Conservation (phyloP, 23 tunicate species). For the Diplosoma virens region DNA sequence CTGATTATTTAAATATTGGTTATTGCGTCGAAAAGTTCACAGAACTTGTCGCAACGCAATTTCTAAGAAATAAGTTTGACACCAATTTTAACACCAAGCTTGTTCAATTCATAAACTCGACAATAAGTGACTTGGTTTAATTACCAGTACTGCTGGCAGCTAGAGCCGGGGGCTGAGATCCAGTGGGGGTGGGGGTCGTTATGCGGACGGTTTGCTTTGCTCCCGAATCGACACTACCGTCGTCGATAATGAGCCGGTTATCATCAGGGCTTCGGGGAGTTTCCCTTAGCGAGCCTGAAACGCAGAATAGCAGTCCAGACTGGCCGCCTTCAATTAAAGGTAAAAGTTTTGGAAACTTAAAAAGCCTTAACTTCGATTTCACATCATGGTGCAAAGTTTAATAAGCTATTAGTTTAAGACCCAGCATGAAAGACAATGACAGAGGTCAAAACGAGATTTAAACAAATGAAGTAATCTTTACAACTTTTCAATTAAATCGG, state of each 20-base stretch:
- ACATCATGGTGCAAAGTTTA: neutral
- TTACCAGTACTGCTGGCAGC: no score
- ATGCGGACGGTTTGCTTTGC: neutral
- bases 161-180: constrained; percentile 3
- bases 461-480: no score
- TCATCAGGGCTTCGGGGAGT: constrained; percentile 59
- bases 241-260: constrained; percentile 51
- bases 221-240: constrained; percentile 9
- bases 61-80: no score
- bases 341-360: neutral
- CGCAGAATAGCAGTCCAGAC: neutral
- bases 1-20: no score
- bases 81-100: no score
- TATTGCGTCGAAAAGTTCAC: no score
- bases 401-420: neutral
- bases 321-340: neutral
- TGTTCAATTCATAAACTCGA: no score
- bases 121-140: no score
- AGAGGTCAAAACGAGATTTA: no score
- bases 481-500: no score
- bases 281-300: neutral
- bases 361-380: neutral
- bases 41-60: no score
- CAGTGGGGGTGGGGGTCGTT: constrained; percentile 1
- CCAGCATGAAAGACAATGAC: no score